Percentiles rank a stretch among this genome's conserved stretches.
phyloP scores from a whole-genome alignment of 1,140 invertebrate genomes.

The Bombus turneri region DNA sequence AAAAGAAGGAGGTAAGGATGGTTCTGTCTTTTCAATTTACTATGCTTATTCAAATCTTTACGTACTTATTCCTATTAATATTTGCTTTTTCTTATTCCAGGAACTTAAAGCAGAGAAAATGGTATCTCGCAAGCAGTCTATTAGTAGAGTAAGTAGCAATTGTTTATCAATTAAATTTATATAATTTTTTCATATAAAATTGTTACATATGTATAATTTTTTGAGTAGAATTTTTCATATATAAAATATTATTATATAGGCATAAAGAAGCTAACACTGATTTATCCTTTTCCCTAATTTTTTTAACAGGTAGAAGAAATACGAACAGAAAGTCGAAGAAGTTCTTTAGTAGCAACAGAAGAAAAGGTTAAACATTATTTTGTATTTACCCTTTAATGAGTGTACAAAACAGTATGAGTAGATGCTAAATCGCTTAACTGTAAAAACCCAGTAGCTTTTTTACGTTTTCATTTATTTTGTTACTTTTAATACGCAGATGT shows the following conservation, averaged over 20 bases:
- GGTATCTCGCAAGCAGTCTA: conserved; percentile 73
- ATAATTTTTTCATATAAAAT: too few relatives aligned
- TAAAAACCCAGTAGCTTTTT: not conserved
- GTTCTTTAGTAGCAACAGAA: conserved; percentile 75
- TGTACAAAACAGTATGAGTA: not conserved
- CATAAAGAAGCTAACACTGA: not conserved
- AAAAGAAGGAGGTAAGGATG: conserved; percentile 71
- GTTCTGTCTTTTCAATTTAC: not conserved
- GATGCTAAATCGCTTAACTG: not conserved
- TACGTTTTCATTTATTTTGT: conserved; percentile 5
- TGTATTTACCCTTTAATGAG: not conserved
- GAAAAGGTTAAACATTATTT: conserved; percentile 72
- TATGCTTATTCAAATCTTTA: not conserved
- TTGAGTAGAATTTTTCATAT: not conserved
- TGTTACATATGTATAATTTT: too few relatives aligned
- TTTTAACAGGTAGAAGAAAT: conserved; percentile 74
- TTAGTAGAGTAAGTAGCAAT: conserved; percentile 71
- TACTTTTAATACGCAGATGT: conserved; percentile 47
- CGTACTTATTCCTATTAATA: not conserved
- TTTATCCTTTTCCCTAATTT: not conserved
- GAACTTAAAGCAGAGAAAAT: conserved; percentile 74
- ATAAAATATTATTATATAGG: not conserved
- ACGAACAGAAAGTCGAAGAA: conserved; percentile 78
- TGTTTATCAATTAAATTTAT: too few relatives aligned
- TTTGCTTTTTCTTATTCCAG: conserved; percentile 56